Evolutionary conservation across 2,113 vertebrate species (phyloP), one percentile per base, ranked within the genome.

Genomic region (Xiphophorus maculatus): DNA sequence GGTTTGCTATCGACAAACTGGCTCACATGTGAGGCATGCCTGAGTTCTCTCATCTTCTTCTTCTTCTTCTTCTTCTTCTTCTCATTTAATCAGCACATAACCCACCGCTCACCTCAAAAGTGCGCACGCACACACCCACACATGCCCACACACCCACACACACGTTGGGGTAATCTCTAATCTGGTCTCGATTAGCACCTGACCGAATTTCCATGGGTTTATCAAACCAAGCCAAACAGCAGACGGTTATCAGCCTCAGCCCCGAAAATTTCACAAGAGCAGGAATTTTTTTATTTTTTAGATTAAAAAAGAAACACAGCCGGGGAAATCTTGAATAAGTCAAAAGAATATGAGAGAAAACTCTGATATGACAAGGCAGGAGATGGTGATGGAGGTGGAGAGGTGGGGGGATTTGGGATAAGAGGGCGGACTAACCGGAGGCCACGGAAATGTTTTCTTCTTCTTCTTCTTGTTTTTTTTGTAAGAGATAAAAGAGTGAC

Each of bases 131-230:
- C 63, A 80, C 73, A 33, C 32, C 32, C 32, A 33, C 5, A 5
- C 32, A 33, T 7, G 7, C 30, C 30, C 33, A 35, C 33, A 71
- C 71, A 75, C 69, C 28, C 28, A 29, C 72, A 62, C 60, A 62
- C 70, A 71, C 44, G 69, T 33, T 48, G 66, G 78, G 68, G 66
- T 93, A 92, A 95, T 94, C 94, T 95, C 89, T 93, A 94, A 95
- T 95, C 94, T 94, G 73, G 89, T 93, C 91, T 92, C 91, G 94
- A 95, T 94, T 95, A 94, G 92, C 94, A 95, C 94, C 94, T 95
- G 94, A 94, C 94, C 94, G 90, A 94, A 93, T 95, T 95, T 94
- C 94, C 94, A 95, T 91, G 94, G 91, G 79, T 94, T 94, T 95
- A 94, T 95, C 93, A 94, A 91, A 90, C 88, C 84, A 70, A 93